These are phyloP conservation scores for Cichlasoma orientale DNA, from an alignment of 2,797 vertebrate genomes.

Conservation along the genomic window DNA sequence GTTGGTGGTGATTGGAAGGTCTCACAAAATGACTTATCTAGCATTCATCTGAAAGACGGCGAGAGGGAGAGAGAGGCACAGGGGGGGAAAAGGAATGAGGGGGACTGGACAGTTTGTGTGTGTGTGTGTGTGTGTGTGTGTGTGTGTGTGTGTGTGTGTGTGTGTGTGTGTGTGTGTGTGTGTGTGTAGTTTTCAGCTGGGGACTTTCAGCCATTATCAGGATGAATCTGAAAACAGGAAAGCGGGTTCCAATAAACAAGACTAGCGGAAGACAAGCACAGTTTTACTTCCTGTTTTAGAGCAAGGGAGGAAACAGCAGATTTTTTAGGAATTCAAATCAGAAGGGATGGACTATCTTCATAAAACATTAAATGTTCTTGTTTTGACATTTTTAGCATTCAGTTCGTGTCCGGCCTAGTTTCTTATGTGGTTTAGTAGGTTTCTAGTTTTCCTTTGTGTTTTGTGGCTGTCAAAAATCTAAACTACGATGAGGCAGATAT, in stretches of 20 bases:
- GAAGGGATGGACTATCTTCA: slow-evolving; percentile 36
- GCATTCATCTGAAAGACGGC: slow-evolving; percentile 27
- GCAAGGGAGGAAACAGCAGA: slow-evolving; percentile 78
- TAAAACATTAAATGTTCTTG: neutral
- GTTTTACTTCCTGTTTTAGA: slow-evolving; percentile 80
- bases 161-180: slow-evolving; percentile 29
- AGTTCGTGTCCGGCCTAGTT: neutral
- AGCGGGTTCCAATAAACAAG: slow-evolving; percentile 81
- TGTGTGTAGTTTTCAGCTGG: slow-evolving; percentile 48
- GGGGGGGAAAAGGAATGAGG: slow-evolving; percentile 27
- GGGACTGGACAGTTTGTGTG: slow-evolving; percentile 12
- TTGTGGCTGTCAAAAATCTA: neutral
- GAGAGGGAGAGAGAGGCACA: slow-evolving; percentile 1
- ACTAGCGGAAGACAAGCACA: slow-evolving; percentile 71
- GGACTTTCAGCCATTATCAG: slow-evolving; percentile 75
- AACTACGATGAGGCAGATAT: slow-evolving; percentile 31
- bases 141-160: slow-evolving; percentile 13
- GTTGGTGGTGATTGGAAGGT: slow-evolving; percentile 22
- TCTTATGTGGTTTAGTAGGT: neutral
- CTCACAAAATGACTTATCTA: slow-evolving; percentile 15
- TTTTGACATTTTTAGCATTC: neutral
- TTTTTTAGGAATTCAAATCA: slow-evolving; percentile 83
- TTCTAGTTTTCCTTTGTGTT: neutral
- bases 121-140: slow-evolving; percentile 11
- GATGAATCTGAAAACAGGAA: slow-evolving; percentile 85